These are phyloP conservation scores for Siniperca knerii DNA, from an alignment of 2,113 vertebrate genomes.

Conservation along the genomic window DNA sequence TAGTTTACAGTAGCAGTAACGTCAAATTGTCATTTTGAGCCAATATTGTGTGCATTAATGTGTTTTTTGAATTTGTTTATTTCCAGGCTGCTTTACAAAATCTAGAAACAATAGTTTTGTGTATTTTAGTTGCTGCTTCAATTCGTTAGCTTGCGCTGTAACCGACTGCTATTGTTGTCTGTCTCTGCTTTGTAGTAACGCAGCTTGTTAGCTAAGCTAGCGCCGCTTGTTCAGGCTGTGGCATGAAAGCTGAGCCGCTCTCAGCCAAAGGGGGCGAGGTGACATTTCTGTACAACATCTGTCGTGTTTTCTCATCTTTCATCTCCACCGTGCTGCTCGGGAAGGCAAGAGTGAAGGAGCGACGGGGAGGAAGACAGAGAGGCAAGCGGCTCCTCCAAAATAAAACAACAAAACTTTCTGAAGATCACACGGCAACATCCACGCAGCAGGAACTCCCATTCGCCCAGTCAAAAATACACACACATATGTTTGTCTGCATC, in stretches of 20 bases:
- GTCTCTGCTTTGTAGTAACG: constrained; percentile 10
- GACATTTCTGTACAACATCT: constrained; percentile 67
- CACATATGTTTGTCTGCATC: constrained; percentile 18
- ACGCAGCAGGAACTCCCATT: constrained; percentile 39
- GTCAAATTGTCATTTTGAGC: not conserved
- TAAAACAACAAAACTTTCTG: constrained; percentile 64
- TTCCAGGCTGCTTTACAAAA: not conserved
- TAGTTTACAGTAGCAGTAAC: not conserved
- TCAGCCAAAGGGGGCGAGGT: constrained; percentile 68
- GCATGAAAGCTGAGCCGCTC: constrained; percentile 45
- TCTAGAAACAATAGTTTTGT: not conserved
- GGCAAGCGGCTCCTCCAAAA: constrained; percentile 61
- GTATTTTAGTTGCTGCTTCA: constrained; percentile 12
- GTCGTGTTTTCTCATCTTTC: constrained; percentile 41
- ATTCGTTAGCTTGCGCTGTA: constrained; percentile 1
- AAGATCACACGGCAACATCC: constrained; percentile 66
- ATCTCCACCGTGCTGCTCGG: constrained; percentile 39
- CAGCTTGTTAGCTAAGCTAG: constrained; percentile 57
- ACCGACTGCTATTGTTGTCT: constrained; percentile 22
- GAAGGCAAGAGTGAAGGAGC: constrained; percentile 25
- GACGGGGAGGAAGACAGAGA: constrained; percentile 34
- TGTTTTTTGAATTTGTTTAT: not conserved
- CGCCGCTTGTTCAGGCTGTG: constrained; percentile 22
- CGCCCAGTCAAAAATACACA: constrained; percentile 61
- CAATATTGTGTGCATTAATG: too few species aligned